Conservation (phyloP, 2,113 vertebrate species). For the Halcyon malimbica region DNA sequence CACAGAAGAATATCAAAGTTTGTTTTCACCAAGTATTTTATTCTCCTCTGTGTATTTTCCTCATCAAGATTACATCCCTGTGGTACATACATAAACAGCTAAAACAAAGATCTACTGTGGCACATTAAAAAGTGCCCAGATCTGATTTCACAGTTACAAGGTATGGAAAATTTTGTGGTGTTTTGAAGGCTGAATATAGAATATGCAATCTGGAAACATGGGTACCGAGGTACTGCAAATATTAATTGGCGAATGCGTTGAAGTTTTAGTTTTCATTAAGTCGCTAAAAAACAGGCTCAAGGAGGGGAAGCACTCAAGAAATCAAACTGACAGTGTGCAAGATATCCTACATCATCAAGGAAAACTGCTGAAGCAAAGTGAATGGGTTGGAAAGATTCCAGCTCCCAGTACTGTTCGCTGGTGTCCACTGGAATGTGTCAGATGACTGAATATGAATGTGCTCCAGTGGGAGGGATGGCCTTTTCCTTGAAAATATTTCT, state of each 20-base stretch:
- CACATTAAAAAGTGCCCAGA: not conserved
- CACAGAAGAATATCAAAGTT: not conserved
- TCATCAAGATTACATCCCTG: not conserved
- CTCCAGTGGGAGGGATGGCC: not conserved
- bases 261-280: not conserved
- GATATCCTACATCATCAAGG: not conserved
- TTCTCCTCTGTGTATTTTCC: not conserved
- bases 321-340: not conserved
- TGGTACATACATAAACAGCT: not conserved
- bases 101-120: not conserved
- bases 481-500: conserved; percentile 68
- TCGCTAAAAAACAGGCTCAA: not conserved
- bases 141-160: not conserved
- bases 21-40: not conserved
- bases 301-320: not conserved
- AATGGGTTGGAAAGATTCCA: rapidly evolving
- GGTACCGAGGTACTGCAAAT: not conserved
- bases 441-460: not conserved
- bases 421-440: not conserved
- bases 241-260: not conserved
- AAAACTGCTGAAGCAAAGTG: not conserved
- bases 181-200: not conserved
- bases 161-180: not conserved
- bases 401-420: not conserved
- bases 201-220: not conserved